A percentile compares a stretch with the other conserved stretches of the same genome.
Evolutionary conservation across 2,113 vertebrate species (phyloP).

Genomic region (Dermatemys mawii): DNA sequence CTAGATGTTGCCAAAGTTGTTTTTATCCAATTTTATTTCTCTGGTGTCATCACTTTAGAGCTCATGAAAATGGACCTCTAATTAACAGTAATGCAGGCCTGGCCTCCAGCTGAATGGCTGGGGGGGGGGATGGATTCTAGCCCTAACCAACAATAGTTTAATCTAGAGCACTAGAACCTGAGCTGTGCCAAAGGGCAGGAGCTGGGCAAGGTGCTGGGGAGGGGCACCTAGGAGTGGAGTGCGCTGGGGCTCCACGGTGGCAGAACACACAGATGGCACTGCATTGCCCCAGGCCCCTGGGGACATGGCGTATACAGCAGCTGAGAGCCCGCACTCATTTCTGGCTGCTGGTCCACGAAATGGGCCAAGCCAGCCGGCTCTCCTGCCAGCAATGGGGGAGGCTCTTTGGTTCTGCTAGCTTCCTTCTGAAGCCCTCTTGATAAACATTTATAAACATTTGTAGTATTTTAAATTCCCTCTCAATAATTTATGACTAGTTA

Average conservation of each 20-base stretch:
- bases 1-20: too few species aligned
- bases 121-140: not conserved
- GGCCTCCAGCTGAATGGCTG: too few species aligned
- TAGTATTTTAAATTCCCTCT: slow-evolving; percentile 77
- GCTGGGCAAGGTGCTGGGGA: not conserved
- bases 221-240: too few species aligned
- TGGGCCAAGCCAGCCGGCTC: not conserved
- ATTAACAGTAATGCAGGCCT: too few species aligned
- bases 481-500: slow-evolving; percentile 79
- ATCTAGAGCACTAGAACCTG: not conserved
- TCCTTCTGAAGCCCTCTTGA: slow-evolving; percentile 75
- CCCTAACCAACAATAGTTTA: not conserved
- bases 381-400: slow-evolving; percentile 56
- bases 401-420: slow-evolving; percentile 48
- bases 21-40: not conserved
- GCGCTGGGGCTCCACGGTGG: too few species aligned
- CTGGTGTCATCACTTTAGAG: not conserved
- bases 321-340: fast-evolving
- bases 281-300: not conserved
- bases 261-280: not conserved
- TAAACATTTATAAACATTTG: slow-evolving; percentile 82
- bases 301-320: not conserved
- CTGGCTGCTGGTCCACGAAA: not conserved
- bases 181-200: not conserved
- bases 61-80: not conserved